Base-by-base conservation (phyloP, 2,888 invertebrate species). In the Heteromurus nitidus region DNA sequence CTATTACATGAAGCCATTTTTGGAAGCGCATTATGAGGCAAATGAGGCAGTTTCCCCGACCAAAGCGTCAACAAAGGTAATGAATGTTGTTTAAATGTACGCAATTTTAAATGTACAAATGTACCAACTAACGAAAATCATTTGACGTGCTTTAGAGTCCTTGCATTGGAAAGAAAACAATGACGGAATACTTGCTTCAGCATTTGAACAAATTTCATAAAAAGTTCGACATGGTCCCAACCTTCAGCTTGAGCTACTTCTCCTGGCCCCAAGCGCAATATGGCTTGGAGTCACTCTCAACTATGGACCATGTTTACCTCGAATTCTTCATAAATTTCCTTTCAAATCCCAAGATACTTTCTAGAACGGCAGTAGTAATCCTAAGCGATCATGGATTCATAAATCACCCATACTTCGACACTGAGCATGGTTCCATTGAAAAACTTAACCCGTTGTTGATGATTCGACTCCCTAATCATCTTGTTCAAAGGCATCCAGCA, bases 331-430 rank as follows among this genome's bases (percentile, higher is more conserved):
- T 82, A 24, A 36, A 65, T 13, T 47, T 85, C 20, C 18, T 65
- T 13, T 13, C 62, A 13, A 36, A 65, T 5, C 31, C 62, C n/a
- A 42, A 36, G 9, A 36, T 84, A 20, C 44, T 70, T 20, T 84
- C 84, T 20, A 82, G 72, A 20, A 84, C 85, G 0, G 36, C 81
- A 2, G 53, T 85, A 28, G 30, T 85, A 11, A 50, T 85, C 13
- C 67, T 82, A 76, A 75, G 79, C 13, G 85, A 85, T 18, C 77
- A 82, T n/a, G 85, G 84, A 13, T 72, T 60, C 30, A 30, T 50
- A 11, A 67, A 58, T 9, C 65, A 64, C 13, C 47, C 55, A 0
- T 85, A 84, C 44, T 73, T 76, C 9, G 68, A 58, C 2, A 80
- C 82, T 11, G 60, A 72, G 47, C 81, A 84, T 69, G 84, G 85